A percentile compares a stretch with the other conserved stretches of the same genome.
These are phyloP conservation scores for Druceiella hillmani DNA, from an alignment of 2,888 invertebrate genomes.

Conservation along the genomic window DNA sequence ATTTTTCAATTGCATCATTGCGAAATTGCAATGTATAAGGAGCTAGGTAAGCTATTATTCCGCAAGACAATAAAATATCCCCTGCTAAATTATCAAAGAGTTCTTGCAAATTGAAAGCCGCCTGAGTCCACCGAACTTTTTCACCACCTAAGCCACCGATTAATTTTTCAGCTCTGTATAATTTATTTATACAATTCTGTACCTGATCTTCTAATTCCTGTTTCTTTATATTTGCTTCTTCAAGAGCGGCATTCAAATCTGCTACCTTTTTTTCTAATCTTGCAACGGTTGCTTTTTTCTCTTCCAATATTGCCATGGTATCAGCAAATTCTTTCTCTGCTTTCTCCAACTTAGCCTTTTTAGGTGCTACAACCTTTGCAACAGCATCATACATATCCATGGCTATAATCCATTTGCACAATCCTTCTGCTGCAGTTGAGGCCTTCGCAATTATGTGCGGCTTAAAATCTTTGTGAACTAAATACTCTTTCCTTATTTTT, in stretches of 20 bases:
- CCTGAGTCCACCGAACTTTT: slow-evolving; percentile 76
- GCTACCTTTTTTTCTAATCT: slow-evolving; percentile 73
- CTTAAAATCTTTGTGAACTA: slow-evolving; percentile 72
- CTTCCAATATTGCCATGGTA: slow-evolving; percentile 79
- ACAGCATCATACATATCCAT: slow-evolving; percentile 86
- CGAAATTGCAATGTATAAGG: slow-evolving; percentile 73
- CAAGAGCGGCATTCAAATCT: slow-evolving; percentile 61
- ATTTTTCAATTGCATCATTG: slow-evolving; percentile 55
- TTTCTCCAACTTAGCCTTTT: slow-evolving; percentile 72
- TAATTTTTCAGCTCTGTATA: slow-evolving; percentile 80
- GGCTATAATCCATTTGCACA: slow-evolving; percentile 87
- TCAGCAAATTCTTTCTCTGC: slow-evolving; percentile 78
- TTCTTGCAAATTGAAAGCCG: slow-evolving; percentile 68
- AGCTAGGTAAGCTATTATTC: slow-evolving; percentile 84
- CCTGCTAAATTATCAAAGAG: slow-evolving; percentile 81
- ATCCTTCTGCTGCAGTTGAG: slow-evolving; percentile 90
- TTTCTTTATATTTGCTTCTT: slow-evolving; percentile 60
- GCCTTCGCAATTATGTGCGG: slow-evolving; percentile 79
- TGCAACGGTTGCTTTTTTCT: slow-evolving; percentile 73
- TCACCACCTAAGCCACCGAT: slow-evolving; percentile 87
- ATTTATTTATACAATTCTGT: slow-evolving; percentile 75
- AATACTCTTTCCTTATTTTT: slow-evolving; percentile 69
- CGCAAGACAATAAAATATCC: slow-evolving; percentile 83
- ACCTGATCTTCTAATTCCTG: slow-evolving; percentile 67
- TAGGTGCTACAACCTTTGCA: slow-evolving; percentile 78